Evolutionary conservation across 2,113 vertebrate species (phyloP).

Genomic region (Pteruthius melanotis): DNA sequence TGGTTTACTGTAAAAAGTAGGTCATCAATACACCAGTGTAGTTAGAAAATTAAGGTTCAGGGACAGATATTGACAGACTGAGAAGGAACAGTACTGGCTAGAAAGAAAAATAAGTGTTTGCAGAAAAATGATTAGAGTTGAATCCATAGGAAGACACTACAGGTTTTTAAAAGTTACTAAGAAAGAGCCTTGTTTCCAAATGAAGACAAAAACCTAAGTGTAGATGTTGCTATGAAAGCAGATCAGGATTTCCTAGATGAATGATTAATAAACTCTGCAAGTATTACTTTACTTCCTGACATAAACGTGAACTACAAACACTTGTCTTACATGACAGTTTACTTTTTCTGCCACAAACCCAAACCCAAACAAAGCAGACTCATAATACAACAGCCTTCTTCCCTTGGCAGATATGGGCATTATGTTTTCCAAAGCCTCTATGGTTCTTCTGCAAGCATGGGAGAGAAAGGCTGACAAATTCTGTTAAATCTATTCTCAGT

Average conservation of each 20-base stretch:
- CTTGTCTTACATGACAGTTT: background rate
- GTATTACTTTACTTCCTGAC: background rate
- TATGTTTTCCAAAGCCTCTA: background rate
- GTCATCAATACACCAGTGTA: background rate
- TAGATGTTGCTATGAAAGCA: background rate
- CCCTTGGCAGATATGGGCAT: background rate
- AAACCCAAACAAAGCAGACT: background rate
- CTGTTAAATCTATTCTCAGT: background rate
- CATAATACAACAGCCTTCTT: background rate
- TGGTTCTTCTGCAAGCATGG: background rate
- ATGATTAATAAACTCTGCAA: background rate
- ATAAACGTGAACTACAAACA: background rate
- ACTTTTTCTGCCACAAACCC: background rate
- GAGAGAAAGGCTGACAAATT: background rate
- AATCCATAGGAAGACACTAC: background rate
- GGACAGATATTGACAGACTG: background rate
- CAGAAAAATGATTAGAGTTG: background rate
- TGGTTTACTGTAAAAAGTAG: background rate
- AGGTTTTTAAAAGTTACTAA: background rate
- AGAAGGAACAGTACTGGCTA: background rate
- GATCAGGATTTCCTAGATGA: background rate
- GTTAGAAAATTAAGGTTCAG: constrained; percentile 11
- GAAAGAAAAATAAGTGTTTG: background rate
- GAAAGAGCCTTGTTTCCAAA: background rate
- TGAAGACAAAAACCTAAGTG: background rate